Evolutionary conservation across 2,113 vertebrate species (phyloP), one percentile per base, ranked within the genome.

Genomic region (Bothrops jararaca): DNA sequence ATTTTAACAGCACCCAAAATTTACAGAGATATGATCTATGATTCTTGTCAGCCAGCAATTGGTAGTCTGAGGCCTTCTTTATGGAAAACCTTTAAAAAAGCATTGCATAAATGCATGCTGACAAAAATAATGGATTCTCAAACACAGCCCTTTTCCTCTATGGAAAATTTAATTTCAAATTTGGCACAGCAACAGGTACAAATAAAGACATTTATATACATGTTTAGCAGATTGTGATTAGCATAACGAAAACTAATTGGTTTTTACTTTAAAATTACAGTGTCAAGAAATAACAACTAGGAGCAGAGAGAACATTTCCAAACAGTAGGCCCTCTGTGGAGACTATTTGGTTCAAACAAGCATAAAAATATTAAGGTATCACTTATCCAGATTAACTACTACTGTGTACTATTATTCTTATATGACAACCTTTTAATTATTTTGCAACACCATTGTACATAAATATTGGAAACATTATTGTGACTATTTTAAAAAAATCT

Each of bases 201-300:
- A 92, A 92, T 24, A 42, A 92, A 54, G 29, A 60, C 20, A 87
- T 88, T 87, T 91, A 88, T 85, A 86, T 53, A 92, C 85, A 88
- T 88, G 22, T 60, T 57, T 60, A 91, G 56, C 56, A 91, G 85
- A 18, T 23, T 87, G 57, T 42, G n/a, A 88, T 92, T 92, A 74
- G 91, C 91, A 92, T 88, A 92, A 74, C 64, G 13, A 54, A 69
- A 92, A 54, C 48, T 74, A 92, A 92, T 74, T 88, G 86, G 86
- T 50, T 54, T 88, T 24, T 91, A 29, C 56, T 92, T 92, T 88
- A 52, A 92, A 92, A 60, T 69, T 69, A 34, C 50, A 88, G 15
- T 87, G 15, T 64, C 85, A 91, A 57, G 45, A 91, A 87, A 50
- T 11, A 52, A 58, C 48, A 92, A 54, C 69, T 92, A 88, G 58